Evolutionary conservation across 2,797 vertebrate species (phyloP).

Genomic region (Myripristis murdjan): DNA sequence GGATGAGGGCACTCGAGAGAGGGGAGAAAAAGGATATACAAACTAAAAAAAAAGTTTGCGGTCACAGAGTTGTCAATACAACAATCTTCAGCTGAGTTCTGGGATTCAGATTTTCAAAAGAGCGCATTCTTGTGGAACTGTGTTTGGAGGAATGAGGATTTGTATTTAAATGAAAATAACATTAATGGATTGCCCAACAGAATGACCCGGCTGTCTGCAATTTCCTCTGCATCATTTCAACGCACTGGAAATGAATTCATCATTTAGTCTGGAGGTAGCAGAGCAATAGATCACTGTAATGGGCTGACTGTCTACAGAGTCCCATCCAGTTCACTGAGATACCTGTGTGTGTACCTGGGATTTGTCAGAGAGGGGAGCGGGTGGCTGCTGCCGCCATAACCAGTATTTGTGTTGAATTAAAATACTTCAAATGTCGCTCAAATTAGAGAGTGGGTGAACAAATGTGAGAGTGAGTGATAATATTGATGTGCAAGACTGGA

Average conservation of each 20-base stretch:
- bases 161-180: conserved; percentile 70
- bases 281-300: conserved; percentile 63
- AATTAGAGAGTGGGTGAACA: conserved; percentile 25
- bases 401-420: conserved; percentile 31
- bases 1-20: conserved; percentile 50
- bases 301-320: conserved; percentile 25
- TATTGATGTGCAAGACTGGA: conserved; percentile 19
- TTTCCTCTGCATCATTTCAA: conserved; percentile 63
- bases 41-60: conserved; percentile 65
- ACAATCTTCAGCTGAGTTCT: conserved; percentile 62
- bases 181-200: conserved; percentile 66
- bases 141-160: conserved; percentile 53
- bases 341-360: conserved; percentile 28
- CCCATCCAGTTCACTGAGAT: conserved; percentile 31
- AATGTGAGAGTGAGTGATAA: conserved; percentile 26
- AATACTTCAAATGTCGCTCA: conserved; percentile 43
- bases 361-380: conserved; percentile 26
- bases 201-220: conserved; percentile 65
- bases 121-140: conserved; percentile 48
- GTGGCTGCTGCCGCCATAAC: conserved; percentile 21
- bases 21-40: conserved; percentile 66
- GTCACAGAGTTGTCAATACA: conserved; percentile 75
- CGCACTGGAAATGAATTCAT: conserved; percentile 66
- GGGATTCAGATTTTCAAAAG: conserved; percentile 53
- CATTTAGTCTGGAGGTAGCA: conserved; percentile 61